Percentiles rank a stretch among this genome's conserved stretches.
phyloP scores from a whole-genome alignment of 2,113 vertebrate genomes.

The Dolichotis patagonum region DNA sequence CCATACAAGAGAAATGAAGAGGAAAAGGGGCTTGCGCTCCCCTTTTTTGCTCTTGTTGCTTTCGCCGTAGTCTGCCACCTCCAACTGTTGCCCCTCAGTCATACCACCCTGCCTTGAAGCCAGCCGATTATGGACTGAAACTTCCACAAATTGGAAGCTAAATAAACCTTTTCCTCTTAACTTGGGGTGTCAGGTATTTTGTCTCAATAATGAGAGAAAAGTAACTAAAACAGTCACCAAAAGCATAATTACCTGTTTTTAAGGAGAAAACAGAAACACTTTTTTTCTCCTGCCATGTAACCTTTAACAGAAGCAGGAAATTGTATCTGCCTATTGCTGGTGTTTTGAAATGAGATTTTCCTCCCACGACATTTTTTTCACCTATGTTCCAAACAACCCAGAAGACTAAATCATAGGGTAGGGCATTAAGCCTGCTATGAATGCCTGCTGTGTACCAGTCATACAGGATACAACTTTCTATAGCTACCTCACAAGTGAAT shows the following conservation, averaged over 20 bases:
- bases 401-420: not conserved
- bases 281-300: slow-evolving; percentile 13
- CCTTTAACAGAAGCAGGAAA: slow-evolving; percentile 51
- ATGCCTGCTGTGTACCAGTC: not conserved
- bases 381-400: not conserved
- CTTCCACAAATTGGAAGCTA: too few species aligned
- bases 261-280: slow-evolving; percentile 22
- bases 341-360: slow-evolving; percentile 5
- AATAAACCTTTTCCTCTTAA: too few species aligned
- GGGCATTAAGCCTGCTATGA: slow-evolving; percentile 42
- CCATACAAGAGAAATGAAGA: too few species aligned
- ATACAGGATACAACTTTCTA: not conserved
- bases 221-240: not conserved
- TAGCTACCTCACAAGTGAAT: not conserved
- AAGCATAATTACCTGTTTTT: slow-evolving; percentile 47
- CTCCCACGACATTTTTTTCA: slow-evolving; percentile 51
- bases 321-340: not conserved
- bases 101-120: too few species aligned
- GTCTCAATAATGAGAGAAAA: too few species aligned
- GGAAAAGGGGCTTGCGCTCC: too few species aligned
- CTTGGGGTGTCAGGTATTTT: too few species aligned
- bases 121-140: too few species aligned
- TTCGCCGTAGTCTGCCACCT: too few species aligned
- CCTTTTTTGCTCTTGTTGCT: too few species aligned
- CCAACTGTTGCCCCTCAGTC: too few species aligned